phyloP scores from a whole-genome alignment of 2,888 invertebrate species.

The Oscheius sp. region DNA sequence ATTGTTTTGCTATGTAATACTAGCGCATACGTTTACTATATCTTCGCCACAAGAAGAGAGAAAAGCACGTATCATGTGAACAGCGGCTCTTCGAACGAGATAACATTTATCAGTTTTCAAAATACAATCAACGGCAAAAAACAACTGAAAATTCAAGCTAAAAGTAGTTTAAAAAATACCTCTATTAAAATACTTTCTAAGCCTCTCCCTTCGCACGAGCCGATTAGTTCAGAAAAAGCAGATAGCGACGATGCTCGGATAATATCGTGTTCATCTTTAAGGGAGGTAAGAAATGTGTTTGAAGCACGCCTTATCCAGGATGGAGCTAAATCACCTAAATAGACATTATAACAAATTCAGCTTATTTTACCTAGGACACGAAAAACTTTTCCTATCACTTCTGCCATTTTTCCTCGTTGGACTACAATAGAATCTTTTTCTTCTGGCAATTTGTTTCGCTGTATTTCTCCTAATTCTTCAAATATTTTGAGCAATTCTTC shows the following conservation, averaged over 20 bases:
- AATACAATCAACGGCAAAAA: background rate
- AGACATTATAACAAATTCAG: background rate
- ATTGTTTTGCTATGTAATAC: no score
- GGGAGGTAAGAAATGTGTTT: conserved; percentile 33
- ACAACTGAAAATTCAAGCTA: conserved; percentile 9
- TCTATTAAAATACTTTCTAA: conserved; percentile 48
- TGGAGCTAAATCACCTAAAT: conserved; percentile 49
- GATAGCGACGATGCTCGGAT: conserved; percentile 54
- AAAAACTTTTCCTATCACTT: conserved; percentile 57
- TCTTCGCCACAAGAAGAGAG: conserved; percentile 29
- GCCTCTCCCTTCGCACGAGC: conserved; percentile 50
- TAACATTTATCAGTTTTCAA: conserved; percentile 8
- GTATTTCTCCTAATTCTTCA: conserved; percentile 2
- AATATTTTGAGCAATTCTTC: conserved; percentile 44
- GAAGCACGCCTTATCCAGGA: conserved; percentile 43
- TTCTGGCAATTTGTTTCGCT: no score
- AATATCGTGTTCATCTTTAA: conserved; percentile 36
- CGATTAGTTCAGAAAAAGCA: conserved; percentile 50
- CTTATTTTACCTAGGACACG: conserved; percentile 25
- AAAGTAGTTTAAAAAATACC: conserved; percentile 20
- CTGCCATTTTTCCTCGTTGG: conserved; percentile 46
- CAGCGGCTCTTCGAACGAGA: conserved; percentile 41
- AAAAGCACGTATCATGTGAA: conserved; percentile 40
- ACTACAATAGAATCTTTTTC: conserved; percentile 30
- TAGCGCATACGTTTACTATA: background rate